phyloP scores from a whole-genome alignment of 2,888 invertebrate species.

The Limenitis camilla region DNA sequence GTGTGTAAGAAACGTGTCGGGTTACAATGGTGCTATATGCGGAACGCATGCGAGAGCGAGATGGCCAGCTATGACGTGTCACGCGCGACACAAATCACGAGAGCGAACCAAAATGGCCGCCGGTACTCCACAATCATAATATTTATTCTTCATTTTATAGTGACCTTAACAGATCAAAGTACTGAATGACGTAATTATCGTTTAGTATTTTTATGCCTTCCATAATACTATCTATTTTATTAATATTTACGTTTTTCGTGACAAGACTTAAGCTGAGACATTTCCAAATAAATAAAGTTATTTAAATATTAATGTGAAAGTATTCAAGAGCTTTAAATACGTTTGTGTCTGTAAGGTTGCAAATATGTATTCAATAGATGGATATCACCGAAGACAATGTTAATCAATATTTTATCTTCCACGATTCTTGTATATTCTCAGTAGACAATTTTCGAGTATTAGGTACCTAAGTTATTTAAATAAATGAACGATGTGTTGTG shows the following conservation, averaged over 20 bases:
- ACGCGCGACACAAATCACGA: constrained; percentile 68
- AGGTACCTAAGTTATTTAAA: constrained; percentile 3
- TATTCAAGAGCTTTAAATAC: constrained; percentile 50
- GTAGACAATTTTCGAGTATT: background rate
- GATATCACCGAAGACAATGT: constrained; percentile 6
- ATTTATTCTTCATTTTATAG: constrained; percentile 71
- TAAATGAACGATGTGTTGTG: constrained; percentile 23
- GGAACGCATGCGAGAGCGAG: constrained; percentile 67
- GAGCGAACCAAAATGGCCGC: constrained; percentile 73
- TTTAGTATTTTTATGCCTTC: constrained; percentile 49
- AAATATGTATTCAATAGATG: constrained; percentile 9
- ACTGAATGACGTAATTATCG: constrained; percentile 68
- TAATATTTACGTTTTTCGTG: constrained; percentile 34
- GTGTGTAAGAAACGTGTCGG: constrained; percentile 73
- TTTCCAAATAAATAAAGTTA: constrained; percentile 41
- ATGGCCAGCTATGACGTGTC: constrained; percentile 69
- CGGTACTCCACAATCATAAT: constrained; percentile 72
- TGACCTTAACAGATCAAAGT: constrained; percentile 73
- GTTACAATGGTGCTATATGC: constrained; percentile 76
- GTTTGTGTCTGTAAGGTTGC: constrained; percentile 18
- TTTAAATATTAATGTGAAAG: constrained; percentile 32
- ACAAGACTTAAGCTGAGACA: constrained; percentile 39
- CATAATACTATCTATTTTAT: constrained; percentile 34
- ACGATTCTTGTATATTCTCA: constrained; percentile 4
- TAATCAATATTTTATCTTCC: constrained; percentile 5